Evolutionary conservation across 1,140 invertebrate genomes (phyloP).

Genomic region (Drosophila pallidifrons): DNA sequence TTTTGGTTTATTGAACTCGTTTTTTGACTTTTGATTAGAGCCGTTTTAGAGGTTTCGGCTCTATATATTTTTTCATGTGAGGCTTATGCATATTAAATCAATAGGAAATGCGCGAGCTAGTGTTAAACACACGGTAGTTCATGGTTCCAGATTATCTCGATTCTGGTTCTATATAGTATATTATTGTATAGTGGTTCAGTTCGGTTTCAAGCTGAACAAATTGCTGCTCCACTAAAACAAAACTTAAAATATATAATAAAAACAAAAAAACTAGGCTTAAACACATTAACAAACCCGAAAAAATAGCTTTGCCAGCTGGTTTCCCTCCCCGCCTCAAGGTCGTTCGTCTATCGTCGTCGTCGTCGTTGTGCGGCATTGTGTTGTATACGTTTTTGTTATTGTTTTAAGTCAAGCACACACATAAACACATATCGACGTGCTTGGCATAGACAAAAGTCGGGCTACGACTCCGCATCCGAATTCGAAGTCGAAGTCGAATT

Average conservation of each 20-base stretch:
- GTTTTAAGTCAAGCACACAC: conserved; percentile 6
- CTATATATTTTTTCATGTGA: neutral
- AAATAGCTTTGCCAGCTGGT: conserved; percentile 15
- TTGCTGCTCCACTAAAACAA: neutral
- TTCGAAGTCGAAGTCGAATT: no score
- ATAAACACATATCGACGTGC: conserved; percentile 36
- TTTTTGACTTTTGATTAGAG: conserved; percentile 49
- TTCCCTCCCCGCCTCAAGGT: conserved; percentile 29
- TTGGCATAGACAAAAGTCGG: conserved; percentile 42
- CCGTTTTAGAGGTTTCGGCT: conserved; percentile 20
- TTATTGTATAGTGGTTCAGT: neutral
- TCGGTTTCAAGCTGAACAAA: conserved; percentile 41
- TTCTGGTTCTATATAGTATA: conserved; percentile 17
- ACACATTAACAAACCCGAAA: conserved; percentile 33
- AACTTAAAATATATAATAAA: no score
- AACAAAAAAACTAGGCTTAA: conserved; percentile 33
- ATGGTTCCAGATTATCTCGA: conserved; percentile 24
- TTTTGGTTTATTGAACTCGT: conserved; percentile 56
- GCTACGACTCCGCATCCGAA: neutral
- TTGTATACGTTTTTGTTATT: conserved; percentile 29
- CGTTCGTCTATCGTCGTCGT: conserved; percentile 21
- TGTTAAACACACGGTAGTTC: conserved; percentile 33
- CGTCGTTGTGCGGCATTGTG: conserved; percentile 15
- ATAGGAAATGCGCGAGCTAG: conserved; percentile 39
- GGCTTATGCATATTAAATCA: conserved; percentile 41